These are phyloP conservation scores for Eupelmus urozonus DNA, from an alignment of 2,888 invertebrate genomes.

Conservation along the genomic window DNA sequence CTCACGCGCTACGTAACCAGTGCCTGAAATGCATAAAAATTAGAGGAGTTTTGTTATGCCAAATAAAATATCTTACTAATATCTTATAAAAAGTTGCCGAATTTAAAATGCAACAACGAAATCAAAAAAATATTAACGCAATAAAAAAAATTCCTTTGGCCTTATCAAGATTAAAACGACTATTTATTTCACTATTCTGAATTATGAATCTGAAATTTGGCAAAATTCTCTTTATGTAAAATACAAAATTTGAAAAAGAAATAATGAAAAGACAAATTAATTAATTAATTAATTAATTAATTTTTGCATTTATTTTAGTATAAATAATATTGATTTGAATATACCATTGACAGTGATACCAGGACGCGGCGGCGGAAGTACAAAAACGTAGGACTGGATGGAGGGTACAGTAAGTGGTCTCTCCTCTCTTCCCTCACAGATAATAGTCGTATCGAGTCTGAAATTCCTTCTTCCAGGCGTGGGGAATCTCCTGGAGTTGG, in stretches of 20 bases:
- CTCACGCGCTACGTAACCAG: constrained; percentile 89
- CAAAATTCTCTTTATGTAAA: no score
- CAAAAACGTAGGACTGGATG: constrained; percentile 91
- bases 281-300: no score
- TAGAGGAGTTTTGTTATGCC: not conserved
- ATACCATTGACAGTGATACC: constrained; percentile 86
- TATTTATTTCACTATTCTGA: no score
- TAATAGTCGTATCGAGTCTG: constrained; percentile 88
- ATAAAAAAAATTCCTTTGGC: not conserved
- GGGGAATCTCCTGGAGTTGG: constrained; percentile 93
- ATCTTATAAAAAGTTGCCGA: no score
- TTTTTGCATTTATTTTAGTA: no score
- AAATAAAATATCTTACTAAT: no score
- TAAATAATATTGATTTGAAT: no score
- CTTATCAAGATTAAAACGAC: not conserved
- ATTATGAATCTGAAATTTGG: no score
- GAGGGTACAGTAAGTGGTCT: constrained; percentile 86
- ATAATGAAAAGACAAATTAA: not conserved
- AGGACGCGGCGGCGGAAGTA: constrained; percentile 90
- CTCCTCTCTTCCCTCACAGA: constrained; percentile 85
- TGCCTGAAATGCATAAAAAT: constrained; percentile 74
- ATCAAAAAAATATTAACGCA: no score
- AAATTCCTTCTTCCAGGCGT: constrained; percentile 96
- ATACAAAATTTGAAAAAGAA: no score
- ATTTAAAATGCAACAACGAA: no score